These are phyloP conservation scores for Lithophane ornitopus DNA, from an alignment of 2,888 invertebrate genomes.

Conservation along the genomic window DNA sequence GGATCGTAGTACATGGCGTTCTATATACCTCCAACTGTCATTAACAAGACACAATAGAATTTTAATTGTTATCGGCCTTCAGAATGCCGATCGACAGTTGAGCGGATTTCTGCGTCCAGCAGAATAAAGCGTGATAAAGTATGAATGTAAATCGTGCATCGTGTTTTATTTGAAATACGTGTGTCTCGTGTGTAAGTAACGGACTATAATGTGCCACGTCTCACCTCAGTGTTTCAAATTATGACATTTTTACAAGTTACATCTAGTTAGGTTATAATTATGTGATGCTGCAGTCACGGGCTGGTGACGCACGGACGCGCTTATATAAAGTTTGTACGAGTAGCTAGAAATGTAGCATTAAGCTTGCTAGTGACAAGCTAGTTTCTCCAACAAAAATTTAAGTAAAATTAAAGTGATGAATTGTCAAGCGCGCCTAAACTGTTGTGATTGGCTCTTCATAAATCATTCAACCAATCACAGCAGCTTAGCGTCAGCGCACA, in stretches of 20 bases:
- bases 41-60: too few species aligned
- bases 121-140: background rate
- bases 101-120: background rate
- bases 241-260: constrained; percentile 70
- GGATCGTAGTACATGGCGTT: background rate
- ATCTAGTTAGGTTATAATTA: constrained; percentile 45
- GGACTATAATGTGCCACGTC: constrained; percentile 78
- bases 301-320: constrained; percentile 4
- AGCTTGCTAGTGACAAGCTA: background rate
- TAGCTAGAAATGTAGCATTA: background rate
- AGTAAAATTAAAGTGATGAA: too few species aligned
- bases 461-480: background rate
- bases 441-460: background rate
- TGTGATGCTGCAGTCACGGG: constrained; percentile 38
- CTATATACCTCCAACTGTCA: too few species aligned
- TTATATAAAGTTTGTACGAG: constrained; percentile 26
- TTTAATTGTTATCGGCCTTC: too few species aligned
- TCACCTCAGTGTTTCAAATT: constrained; percentile 77
- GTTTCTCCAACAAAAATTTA: background rate
- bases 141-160: constrained; percentile 17
- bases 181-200: constrained; percentile 59
- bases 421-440: background rate
- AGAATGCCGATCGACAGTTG: too few species aligned
- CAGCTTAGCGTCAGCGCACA: too few species aligned
- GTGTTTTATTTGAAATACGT: constrained; percentile 65